Evolutionary conservation across 2,797 vertebrate species (phyloP).

Genomic region (Alfaro cultratus): DNA sequence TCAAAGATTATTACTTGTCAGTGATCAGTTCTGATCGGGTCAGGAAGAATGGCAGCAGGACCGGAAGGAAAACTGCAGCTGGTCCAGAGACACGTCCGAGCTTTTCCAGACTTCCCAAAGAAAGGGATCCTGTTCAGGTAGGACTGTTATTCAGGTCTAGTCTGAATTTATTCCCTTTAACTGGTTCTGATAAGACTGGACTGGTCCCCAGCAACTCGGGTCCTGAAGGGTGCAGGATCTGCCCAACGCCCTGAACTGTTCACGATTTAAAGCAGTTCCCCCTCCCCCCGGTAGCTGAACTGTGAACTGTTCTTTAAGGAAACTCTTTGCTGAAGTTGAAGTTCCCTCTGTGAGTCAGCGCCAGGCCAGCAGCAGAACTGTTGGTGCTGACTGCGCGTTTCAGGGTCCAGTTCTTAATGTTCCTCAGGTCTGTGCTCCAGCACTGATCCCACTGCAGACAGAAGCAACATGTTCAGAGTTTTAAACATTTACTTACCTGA

Average conservation of each 20-base stretch:
- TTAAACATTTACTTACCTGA: background rate
- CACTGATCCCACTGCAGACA: background rate
- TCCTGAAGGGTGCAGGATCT: no score
- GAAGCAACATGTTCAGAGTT: background rate
- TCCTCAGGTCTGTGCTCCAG: background rate
- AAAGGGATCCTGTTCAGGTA: constrained; percentile 78
- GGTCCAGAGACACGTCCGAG: constrained; percentile 49
- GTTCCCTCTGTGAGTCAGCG: background rate
- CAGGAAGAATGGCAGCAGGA: constrained; percentile 47
- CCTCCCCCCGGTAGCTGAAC: no score
- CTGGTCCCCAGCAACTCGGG: no score
- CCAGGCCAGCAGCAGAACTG: background rate
- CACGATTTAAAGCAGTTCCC: no score
- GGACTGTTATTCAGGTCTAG: background rate
- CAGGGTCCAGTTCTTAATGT: background rate
- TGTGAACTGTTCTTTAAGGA: no score
- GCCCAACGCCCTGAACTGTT: no score
- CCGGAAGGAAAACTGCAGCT: constrained; percentile 58
- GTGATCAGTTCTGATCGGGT: background rate
- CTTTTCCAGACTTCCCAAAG: constrained; percentile 73
- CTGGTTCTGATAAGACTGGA: background rate
- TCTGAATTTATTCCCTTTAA: background rate
- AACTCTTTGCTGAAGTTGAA: background rate
- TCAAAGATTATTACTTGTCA: background rate
- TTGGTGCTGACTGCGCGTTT: background rate